A percentile compares a stretch with the other conserved stretches of the same genome.
Conservation (phyloP, 2,113 vertebrate species). For the Nyctereutes procyonoides region DNA sequence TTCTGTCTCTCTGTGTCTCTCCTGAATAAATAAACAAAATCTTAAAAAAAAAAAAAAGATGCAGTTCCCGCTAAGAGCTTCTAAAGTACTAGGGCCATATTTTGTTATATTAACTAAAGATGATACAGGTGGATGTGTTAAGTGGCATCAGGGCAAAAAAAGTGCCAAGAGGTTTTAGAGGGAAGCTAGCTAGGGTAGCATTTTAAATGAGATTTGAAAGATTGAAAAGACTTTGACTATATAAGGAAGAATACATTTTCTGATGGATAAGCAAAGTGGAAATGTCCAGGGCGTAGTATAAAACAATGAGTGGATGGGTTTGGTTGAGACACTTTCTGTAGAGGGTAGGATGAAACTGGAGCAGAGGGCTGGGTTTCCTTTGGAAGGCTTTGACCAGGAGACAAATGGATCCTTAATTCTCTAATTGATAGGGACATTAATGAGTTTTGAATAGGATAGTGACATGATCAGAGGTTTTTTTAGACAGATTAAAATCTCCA, state of each 20-base stretch:
- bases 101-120: neutral
- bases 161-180: neutral
- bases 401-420: neutral
- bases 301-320: neutral
- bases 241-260: neutral
- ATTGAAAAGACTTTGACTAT: neutral
- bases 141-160: neutral
- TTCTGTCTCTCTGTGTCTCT: no score
- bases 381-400: neutral
- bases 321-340: neutral
- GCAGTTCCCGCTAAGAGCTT: neutral
- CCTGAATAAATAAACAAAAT: no score
- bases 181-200: neutral
- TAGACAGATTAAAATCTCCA: neutral
- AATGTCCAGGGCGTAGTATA: neutral
- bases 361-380: neutral
- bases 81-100: neutral
- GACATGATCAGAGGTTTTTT: neutral
- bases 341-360: neutral
- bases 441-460: neutral
- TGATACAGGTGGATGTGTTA: neutral
- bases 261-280: neutral
- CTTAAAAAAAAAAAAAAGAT: neutral
- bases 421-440: neutral
- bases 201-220: conserved; percentile 26